Evolutionary conservation across 1,140 invertebrate species (phyloP).

Genomic region (Lasaia peninsularis): DNA sequence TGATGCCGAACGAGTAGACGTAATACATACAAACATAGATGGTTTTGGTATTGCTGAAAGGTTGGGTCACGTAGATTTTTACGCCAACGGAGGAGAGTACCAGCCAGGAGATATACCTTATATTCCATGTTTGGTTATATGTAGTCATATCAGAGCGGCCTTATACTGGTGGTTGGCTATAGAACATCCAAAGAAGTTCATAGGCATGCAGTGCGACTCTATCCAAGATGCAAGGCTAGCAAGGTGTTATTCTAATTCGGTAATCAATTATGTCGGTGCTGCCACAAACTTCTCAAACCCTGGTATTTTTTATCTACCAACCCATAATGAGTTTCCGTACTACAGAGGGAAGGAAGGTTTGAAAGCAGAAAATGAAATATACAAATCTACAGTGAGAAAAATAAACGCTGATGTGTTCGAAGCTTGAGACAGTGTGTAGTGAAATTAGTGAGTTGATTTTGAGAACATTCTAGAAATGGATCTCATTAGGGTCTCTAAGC

Average conservation of each 20-base stretch:
- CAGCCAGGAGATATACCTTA: slow-evolving; percentile 78
- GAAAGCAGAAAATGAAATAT: slow-evolving; percentile 54
- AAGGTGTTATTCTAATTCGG: slow-evolving; percentile 48
- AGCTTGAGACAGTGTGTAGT: slow-evolving; percentile 17
- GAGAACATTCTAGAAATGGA: too few species aligned
- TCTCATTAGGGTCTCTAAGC: too few species aligned
- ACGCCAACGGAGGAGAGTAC: slow-evolving; percentile 84
- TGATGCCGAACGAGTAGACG: slow-evolving; percentile 80
- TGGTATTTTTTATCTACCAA: slow-evolving; percentile 58
- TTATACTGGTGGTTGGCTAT: slow-evolving; percentile 63
- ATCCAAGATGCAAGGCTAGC: slow-evolving; percentile 56
- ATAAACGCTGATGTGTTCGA: slow-evolving; percentile 50
- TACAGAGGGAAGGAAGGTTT: slow-evolving; percentile 53
- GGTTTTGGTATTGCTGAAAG: slow-evolving; percentile 82
- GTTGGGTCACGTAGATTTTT: slow-evolving; percentile 85
- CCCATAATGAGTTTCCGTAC: slow-evolving; percentile 60
- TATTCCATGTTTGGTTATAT: slow-evolving; percentile 56
- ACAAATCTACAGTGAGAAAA: slow-evolving; percentile 33
- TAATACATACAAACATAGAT: slow-evolving; percentile 84
- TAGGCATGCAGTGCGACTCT: slow-evolving; percentile 48
- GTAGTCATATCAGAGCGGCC: slow-evolving; percentile 51
- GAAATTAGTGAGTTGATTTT: too few species aligned
- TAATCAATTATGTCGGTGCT: slow-evolving; percentile 45
- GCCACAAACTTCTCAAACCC: slow-evolving; percentile 47
- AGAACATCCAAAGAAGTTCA: slow-evolving; percentile 59